Evolutionary conservation across 2,113 vertebrate genomes (phyloP).

Genomic region (Neolamprologus variostigma): DNA sequence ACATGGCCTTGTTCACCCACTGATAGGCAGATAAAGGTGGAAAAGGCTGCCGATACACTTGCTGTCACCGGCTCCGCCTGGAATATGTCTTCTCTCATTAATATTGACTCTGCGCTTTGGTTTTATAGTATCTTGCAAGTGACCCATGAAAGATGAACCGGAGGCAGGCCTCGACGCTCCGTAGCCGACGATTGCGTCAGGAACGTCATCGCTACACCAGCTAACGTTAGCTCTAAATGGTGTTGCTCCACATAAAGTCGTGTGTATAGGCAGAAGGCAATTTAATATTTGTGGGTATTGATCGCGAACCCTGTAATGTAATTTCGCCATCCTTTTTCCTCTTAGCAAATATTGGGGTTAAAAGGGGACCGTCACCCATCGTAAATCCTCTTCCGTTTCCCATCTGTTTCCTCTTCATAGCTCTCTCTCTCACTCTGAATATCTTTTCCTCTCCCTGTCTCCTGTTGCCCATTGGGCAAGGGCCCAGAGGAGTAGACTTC

Average conservation of each 20-base stretch:
- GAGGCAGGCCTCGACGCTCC: slow-evolving; percentile 13
- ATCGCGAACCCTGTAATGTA: slow-evolving; percentile 47
- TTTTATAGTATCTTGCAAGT: slow-evolving; percentile 25
- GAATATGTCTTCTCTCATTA: slow-evolving; percentile 55
- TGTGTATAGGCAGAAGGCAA: slow-evolving; percentile 4
- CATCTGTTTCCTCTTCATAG: slow-evolving; percentile 40
- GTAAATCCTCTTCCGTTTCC: slow-evolving; percentile 47
- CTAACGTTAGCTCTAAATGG: slow-evolving; percentile 4
- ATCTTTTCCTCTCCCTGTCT: neutral
- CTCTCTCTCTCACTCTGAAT: neutral
- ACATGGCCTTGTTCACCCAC: slow-evolving; percentile 56
- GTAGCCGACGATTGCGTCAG: slow-evolving; percentile 30
- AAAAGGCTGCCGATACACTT: slow-evolving; percentile 36
- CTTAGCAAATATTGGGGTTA: slow-evolving; percentile 64
- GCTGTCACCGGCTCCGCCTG: slow-evolving; percentile 45
- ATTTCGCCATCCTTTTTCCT: slow-evolving; percentile 53
- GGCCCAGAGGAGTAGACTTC: slow-evolving; percentile 53
- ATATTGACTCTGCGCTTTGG: slow-evolving; percentile 41
- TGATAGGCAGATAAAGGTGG: slow-evolving; percentile 56
- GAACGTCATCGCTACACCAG: neutral
- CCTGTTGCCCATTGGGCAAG: slow-evolving; percentile 37
- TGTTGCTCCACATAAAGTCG: slow-evolving; percentile 3
- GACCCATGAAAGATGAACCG: slow-evolving; percentile 39
- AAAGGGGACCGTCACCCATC: slow-evolving; percentile 37
- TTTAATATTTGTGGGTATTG: slow-evolving; percentile 68